Conservation (phyloP, 2,113 vertebrate genomes). For the Chamaetylas fuelleborni region DNA sequence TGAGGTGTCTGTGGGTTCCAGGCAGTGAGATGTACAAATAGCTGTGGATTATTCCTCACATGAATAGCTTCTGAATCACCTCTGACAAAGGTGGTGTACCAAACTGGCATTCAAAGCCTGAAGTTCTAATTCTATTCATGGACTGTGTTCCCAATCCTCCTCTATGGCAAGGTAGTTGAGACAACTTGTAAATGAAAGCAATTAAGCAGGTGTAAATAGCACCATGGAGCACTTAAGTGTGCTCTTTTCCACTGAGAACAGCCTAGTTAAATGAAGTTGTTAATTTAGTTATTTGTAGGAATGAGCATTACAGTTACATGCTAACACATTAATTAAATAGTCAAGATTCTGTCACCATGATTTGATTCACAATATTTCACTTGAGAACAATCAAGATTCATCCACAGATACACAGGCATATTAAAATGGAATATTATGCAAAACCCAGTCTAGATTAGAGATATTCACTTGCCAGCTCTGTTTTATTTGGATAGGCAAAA, state of each 20-base stretch:
- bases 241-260: constrained; percentile 19
- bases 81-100: neutral
- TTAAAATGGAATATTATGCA: neutral
- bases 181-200: constrained; percentile 26
- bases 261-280: constrained; percentile 13
- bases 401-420: neutral
- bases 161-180: constrained; percentile 15
- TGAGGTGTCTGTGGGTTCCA: neutral
- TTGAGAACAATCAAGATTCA: constrained; percentile 23
- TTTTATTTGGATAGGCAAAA: neutral
- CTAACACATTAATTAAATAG: constrained; percentile 33
- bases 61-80: neutral
- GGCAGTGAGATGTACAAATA: neutral
- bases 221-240: neutral
- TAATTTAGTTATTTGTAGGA: constrained; percentile 28
- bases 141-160: neutral
- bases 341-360: constrained; percentile 16
- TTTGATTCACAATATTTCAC: constrained; percentile 51
- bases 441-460: neutral
- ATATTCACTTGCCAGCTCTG: neutral
- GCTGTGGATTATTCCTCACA: neutral
- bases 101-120: neutral
- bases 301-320: neutral
- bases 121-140: neutral
- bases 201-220: constrained; percentile 40